A percentile compares a stretch with the other conserved stretches of the same genome.
Evolutionary conservation across 1,140 invertebrate species (phyloP).

Genomic region (Panagrolaimus sp.): DNA sequence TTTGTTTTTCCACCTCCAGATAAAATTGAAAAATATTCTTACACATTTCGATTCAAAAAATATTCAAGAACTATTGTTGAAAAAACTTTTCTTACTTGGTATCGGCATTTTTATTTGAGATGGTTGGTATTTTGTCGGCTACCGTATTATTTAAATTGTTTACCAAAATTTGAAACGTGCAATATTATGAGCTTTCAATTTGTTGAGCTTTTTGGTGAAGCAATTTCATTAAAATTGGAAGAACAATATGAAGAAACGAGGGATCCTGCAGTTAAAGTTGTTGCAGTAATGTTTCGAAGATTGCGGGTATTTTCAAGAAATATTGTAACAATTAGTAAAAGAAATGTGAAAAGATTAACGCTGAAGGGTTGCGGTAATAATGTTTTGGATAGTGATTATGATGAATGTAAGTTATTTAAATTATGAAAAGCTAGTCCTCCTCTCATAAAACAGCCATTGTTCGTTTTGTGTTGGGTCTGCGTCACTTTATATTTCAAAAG

Average conservation of each 20-base stretch:
- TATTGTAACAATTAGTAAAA: too few relatives aligned
- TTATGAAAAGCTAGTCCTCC: too few relatives aligned
- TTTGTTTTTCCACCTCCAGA: background rate
- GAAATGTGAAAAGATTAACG: too few relatives aligned
- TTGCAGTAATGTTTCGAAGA: too few relatives aligned
- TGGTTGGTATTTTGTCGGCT: background rate
- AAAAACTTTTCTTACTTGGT: background rate
- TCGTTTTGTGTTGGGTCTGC: too few relatives aligned
- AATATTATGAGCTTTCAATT: background rate
- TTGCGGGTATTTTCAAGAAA: too few relatives aligned
- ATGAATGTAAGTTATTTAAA: too few relatives aligned
- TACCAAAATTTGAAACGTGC: background rate
- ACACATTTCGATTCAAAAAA: background rate
- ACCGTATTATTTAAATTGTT: background rate
- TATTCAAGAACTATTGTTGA: conserved; percentile 2
- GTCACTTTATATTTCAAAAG: too few relatives aligned
- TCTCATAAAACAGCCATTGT: too few relatives aligned
- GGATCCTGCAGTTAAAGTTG: too few relatives aligned
- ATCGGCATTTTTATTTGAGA: background rate
- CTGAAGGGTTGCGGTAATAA: too few relatives aligned
- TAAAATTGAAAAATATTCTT: background rate
- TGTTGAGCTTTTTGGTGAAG: background rate
- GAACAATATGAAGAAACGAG: background rate
- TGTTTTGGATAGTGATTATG: too few relatives aligned
- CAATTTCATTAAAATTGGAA: background rate